Base-by-base conservation (phyloP, 2,888 invertebrate genomes). In the Gryllus longicercus region DNA sequence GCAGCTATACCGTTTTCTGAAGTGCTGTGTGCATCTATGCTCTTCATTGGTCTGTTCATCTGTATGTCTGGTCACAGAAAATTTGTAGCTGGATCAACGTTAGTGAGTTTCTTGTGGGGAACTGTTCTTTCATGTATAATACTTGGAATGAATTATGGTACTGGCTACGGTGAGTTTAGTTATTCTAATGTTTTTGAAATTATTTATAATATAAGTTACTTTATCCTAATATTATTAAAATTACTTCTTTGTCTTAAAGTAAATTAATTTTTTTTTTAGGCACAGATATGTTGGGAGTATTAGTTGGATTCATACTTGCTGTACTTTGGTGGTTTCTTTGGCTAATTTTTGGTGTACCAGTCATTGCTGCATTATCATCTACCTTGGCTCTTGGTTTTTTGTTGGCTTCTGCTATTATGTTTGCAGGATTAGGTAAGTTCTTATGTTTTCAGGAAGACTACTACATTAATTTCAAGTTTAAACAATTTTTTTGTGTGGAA, bases 31-130 rank as follows among this genome's bases (percentile, higher is more conserved):
- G 90, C 90, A 0, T 81, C 88, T 2, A 84, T 90, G 50, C 85
- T 92, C 21, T 89, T 93, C 83, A 82, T 91, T 76, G 94, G 94
- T 16, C 76, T 92, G 3, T 90, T 93, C 83, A 84, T 92, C 1
- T 90, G 91, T 82, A 90, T 91, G 85, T 87, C 89, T 79, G 94
- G 94, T 10, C 93, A 93, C 85, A 87, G 88, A 77, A 92, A 89
- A 85, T 92, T 92, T 85, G 90, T 90, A 85, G 87, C 88, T 82
- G 76, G 3, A 78, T 50, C 77, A 25, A 18, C 49, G 5, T 25
- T 74, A 21, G 25, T 50, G 10, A 23, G 51, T 18, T 63, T 75
- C 25, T 79, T 79, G 83, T 80, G 81, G 74, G 74, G 77, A 50
- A 77, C 77, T 14, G 78, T 16, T 16, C 18, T 75, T 74, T 79